These are phyloP conservation scores for Trematocara zebra DNA, from an alignment of 2,113 vertebrate genomes.

Conservation along the genomic window DNA sequence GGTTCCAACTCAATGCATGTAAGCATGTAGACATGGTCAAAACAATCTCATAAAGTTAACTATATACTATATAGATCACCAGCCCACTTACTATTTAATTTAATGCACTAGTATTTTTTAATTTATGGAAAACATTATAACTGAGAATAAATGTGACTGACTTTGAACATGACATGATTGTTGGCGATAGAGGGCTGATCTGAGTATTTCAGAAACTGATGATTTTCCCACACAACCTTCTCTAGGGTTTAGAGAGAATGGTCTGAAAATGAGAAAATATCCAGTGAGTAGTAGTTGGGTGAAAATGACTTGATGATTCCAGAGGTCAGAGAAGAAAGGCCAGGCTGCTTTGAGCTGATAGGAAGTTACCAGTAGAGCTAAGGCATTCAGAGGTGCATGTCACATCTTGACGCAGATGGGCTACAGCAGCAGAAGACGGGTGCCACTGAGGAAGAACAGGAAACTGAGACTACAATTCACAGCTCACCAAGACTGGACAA, in stretches of 20 bases:
- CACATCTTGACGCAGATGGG: accelerated
- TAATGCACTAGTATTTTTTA: not conserved
- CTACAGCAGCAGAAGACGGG: not conserved
- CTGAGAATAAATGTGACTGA: not conserved
- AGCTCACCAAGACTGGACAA: not conserved
- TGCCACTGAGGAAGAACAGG: not conserved
- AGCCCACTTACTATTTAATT: not conserved
- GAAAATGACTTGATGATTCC: not conserved
- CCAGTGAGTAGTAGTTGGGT: not conserved
- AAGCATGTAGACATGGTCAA: not conserved
- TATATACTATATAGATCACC: not conserved
- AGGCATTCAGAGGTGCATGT: not conserved
- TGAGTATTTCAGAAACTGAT: not conserved
- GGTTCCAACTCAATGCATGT: not conserved
- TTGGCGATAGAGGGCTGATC: not conserved
- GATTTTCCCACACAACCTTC: not conserved
- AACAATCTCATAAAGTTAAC: not conserved
- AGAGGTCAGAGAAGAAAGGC: not conserved
- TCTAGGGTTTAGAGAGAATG: accelerated
- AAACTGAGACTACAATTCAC: not conserved
- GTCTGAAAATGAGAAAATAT: not conserved
- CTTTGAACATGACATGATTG: not conserved
- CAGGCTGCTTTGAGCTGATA: not conserved
- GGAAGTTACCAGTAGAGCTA: not conserved
- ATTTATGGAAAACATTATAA: not conserved